Evolutionary conservation across 2,888 invertebrate species (phyloP).

Genomic region (Ariolimax columbianus): DNA sequence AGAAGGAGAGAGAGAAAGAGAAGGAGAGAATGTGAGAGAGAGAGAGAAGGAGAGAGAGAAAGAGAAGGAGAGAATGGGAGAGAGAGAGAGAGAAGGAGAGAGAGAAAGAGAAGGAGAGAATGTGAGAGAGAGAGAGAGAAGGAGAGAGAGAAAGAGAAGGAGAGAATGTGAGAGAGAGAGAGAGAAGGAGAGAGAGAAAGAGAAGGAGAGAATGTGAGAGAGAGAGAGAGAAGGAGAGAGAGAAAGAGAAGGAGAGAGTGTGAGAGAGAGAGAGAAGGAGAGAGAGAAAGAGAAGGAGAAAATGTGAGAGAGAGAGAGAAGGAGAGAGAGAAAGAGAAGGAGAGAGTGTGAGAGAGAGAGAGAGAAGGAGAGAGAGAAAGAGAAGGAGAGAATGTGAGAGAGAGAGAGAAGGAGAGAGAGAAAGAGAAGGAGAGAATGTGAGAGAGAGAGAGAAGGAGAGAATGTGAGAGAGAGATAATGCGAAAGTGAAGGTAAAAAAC

Average conservation of each 20-base stretch:
- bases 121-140: slow-evolving; percentile 34
- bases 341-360: slow-evolving; percentile 18
- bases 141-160: slow-evolving; percentile 19
- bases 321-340: slow-evolving; percentile 42
- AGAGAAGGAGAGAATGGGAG: slow-evolving; percentile 5
- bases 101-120: neutral
- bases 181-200: slow-evolving; percentile 42
- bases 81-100: slow-evolving; percentile 17
- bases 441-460: too few relatives aligned
- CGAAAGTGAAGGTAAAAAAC: too few relatives aligned
- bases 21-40: neutral
- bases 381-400: too few relatives aligned
- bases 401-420: slow-evolving; percentile 42
- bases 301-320: too few relatives aligned
- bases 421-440: too few relatives aligned
- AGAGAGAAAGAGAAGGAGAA: slow-evolving; percentile 3
- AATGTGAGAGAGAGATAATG: too few relatives aligned
- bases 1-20: neutral
- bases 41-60: neutral
- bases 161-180: slow-evolving; percentile 26
- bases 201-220: too few relatives aligned
- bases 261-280: slow-evolving; percentile 28
- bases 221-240: too few relatives aligned
- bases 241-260: slow-evolving; percentile 29
- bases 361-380: slow-evolving; percentile 27